Base-by-base conservation (phyloP, 2,888 invertebrate species). In the Eilema griseolum region DNA sequence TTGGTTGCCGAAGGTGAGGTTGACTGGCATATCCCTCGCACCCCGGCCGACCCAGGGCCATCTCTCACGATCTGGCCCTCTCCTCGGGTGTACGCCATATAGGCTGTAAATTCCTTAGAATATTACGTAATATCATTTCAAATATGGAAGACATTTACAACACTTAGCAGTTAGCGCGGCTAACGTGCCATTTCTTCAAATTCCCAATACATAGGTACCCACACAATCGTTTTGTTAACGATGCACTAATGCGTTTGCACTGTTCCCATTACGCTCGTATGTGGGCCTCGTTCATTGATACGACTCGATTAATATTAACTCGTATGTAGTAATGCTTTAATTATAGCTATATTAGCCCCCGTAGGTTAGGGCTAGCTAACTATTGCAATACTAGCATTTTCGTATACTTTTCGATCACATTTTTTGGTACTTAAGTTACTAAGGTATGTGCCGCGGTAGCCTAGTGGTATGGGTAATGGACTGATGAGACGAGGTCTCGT, bases 171-270 rank as follows among this genome's bases (percentile, higher is more conserved):
- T 69, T 72, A 72, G 61, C 75, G 71, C 63, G 63, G 61, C 28
- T 81, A 73, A 75, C 71, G 76, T 69, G 67, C 75, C 72, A 76
- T 81, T 83, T 81, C 77, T 81, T 81, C 76, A 74, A 76, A 76
- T 79, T 77, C 75, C 77, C 83, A 75, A 81, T 81, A 66, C 16
- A 52, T 72, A 61, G 33, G 74, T 62, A 64, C 41, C 70, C 75
- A 66, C 80, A 78, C 77, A 80, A 83, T 85, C 84, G 85, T 88
- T 89, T 85, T 82, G 86, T 87, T 94, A 95, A 95, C 93, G 94
- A 93, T 90, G 86, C 89, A 86, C 87, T 95, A 95, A 94, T 95
- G 94, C 94, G 89, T 91, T 94, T 93, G 89, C 86, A 91, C 85
- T 95, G 94, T 95, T 89, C 78, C 90, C 88, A 89, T 92, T 89